A percentile compares a stretch with the other conserved stretches of the same genome.
phyloP scores from a whole-genome alignment of 2,888 invertebrate genomes.

The Isoperla grammatica region DNA sequence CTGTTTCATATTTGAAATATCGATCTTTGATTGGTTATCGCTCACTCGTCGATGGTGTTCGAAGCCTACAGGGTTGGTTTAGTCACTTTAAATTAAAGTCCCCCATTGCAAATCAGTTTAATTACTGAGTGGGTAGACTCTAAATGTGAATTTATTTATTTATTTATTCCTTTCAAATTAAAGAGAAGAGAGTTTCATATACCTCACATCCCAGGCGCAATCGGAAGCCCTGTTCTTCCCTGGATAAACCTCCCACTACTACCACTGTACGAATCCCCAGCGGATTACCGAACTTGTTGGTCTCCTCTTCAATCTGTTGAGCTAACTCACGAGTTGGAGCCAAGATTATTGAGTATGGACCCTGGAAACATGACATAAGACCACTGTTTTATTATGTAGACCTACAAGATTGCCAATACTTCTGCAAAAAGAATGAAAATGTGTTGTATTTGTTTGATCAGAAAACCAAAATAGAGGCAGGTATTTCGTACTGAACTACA shows the following conservation, averaged over 20 bases:
- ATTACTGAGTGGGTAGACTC: too few relatives aligned
- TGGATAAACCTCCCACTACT: conserved; percentile 94
- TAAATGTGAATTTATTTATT: too few relatives aligned
- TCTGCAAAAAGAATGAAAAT: not conserved
- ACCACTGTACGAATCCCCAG: conserved; percentile 91
- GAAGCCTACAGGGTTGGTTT: too few relatives aligned
- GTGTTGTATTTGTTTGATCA: not conserved
- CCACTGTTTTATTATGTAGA: too few relatives aligned
- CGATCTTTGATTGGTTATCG: too few relatives aligned
- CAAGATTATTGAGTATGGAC: conserved; percentile 97
- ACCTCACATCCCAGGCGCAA: conserved; percentile 93
- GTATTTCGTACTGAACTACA: too few relatives aligned
- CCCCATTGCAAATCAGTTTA: too few relatives aligned
- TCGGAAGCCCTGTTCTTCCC: conserved; percentile 98
- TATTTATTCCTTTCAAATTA: too few relatives aligned
- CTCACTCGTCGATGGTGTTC: too few relatives aligned
- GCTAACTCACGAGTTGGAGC: conserved; percentile 99
- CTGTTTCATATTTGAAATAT: too few relatives aligned
- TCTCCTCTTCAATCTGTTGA: conserved; percentile 99
- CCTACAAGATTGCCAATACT: too few relatives aligned
- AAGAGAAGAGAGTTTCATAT: conserved; percentile 30
- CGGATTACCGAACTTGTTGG: conserved; percentile 92
- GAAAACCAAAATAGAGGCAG: conserved; percentile 8
- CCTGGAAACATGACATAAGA: conserved; percentile 48
- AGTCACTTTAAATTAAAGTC: too few relatives aligned